phyloP scores from a whole-genome alignment of 2,113 vertebrate genomes.

The Strigops habroptila region DNA sequence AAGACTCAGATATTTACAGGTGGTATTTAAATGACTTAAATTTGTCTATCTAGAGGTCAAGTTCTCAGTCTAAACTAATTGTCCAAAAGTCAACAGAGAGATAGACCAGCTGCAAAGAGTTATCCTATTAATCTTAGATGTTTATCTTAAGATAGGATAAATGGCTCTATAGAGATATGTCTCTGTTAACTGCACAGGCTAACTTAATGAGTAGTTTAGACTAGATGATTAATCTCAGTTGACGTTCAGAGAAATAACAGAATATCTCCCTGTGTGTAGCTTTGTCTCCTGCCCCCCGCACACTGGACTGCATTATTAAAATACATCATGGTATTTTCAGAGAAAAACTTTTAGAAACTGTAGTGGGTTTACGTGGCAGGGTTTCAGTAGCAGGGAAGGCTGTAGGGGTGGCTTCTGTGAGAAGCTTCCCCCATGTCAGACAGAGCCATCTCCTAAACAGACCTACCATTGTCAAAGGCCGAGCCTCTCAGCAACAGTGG shows the following conservation, averaged over 20 bases:
- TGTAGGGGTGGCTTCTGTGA: neutral
- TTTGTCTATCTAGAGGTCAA: neutral
- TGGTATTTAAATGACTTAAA: neutral
- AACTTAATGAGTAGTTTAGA: neutral
- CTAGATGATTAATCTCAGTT: neutral
- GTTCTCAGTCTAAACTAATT: neutral
- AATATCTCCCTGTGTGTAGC: neutral
- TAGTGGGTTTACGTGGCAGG: neutral
- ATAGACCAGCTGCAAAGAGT: neutral
- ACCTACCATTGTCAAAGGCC: rapidly evolving
- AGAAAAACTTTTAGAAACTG: neutral
- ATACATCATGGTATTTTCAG: neutral
- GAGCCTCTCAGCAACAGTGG: rapidly evolving
- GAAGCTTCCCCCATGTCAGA: neutral
- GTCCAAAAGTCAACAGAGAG: neutral
- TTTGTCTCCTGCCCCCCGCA: rapidly evolving
- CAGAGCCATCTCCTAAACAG: neutral
- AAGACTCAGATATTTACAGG: neutral
- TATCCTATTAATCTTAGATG: neutral
- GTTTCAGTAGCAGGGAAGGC: neutral
- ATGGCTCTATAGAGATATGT: neutral
- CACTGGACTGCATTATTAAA: neutral
- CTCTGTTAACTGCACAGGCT: neutral
- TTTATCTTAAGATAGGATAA: constrained; percentile 12
- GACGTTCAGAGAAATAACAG: neutral